Conservation (phyloP, 1,140 invertebrate species). For the Amyelois transitella region DNA sequence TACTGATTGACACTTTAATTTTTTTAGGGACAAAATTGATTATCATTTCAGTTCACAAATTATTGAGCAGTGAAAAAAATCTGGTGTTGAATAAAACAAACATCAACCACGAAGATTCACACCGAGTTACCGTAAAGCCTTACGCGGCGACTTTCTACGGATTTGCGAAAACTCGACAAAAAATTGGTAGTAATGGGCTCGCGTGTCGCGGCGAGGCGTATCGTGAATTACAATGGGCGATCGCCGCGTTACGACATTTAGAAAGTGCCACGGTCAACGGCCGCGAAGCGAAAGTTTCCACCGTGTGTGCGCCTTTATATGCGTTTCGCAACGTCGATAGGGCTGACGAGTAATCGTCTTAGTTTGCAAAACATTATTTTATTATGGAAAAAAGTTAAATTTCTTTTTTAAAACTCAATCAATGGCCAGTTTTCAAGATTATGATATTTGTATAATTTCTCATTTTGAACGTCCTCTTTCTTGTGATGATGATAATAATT, state of each 20-base stretch:
- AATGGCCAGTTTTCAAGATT: too few species aligned
- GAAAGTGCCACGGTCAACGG: constrained; percentile 70
- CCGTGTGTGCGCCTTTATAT: constrained; percentile 38
- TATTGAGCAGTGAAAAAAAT: neutral
- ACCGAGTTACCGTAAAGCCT: neutral
- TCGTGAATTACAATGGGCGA: constrained; percentile 65
- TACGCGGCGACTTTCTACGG: constrained; percentile 46
- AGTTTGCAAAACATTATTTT: neutral
- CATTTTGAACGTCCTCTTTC: too few species aligned
- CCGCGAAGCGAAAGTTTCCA: constrained; percentile 63
- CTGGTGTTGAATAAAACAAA: too few species aligned
- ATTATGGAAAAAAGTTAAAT: too few species aligned
- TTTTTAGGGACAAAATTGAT: too few species aligned
- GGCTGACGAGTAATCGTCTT: neutral
- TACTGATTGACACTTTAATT: too few species aligned
- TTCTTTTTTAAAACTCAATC: too few species aligned
- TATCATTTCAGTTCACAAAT: too few species aligned
- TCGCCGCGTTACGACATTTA: constrained; percentile 68
- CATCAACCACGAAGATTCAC: too few species aligned
- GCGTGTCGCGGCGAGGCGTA: constrained; percentile 59
- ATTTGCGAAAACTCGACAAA: constrained; percentile 57
- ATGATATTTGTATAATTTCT: too few species aligned
- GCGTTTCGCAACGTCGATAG: constrained; percentile 45
- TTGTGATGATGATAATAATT: too few species aligned
- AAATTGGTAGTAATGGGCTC: constrained; percentile 53